A percentile compares a stretch with the other conserved stretches of the same genome.
Evolutionary conservation across 1,140 invertebrate genomes (phyloP).

Genomic region (Zaprionus ghesquierei): DNA sequence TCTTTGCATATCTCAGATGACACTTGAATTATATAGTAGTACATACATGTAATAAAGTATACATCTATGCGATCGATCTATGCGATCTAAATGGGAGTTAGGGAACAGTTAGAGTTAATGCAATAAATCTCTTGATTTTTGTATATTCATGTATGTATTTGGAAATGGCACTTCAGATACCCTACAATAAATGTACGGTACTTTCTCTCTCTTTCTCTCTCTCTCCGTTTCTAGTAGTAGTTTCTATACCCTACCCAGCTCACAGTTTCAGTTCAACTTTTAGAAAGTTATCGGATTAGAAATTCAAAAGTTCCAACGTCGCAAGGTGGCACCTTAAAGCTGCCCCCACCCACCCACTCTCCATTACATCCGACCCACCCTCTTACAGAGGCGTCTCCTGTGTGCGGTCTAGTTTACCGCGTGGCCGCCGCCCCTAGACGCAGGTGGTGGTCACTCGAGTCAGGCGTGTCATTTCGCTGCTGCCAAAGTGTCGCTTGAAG

Average conservation of each 20-base stretch:
- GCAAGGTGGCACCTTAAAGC: conserved; percentile 36
- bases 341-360: not conserved
- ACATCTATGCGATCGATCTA: not conserved
- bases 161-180: conserved; percentile 57
- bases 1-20: conserved; percentile 32
- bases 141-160: conserved; percentile 1
- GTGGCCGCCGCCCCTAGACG: conserved; percentile 78
- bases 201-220: not conserved
- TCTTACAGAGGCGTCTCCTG: not conserved
- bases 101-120: conserved; percentile 20
- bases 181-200: conserved; percentile 42
- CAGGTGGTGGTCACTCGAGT: conserved; percentile 83
- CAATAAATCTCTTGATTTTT: conserved; percentile 21
- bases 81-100: not conserved
- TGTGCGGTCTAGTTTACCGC: no score
- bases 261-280: conserved; percentile 64
- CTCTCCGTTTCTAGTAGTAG: conserved; percentile 9
- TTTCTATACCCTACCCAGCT: conserved; percentile 26
- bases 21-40: conserved; percentile 14
- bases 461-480: conserved; percentile 83
- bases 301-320: conserved; percentile 29
- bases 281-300: conserved; percentile 61
- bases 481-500: conserved; percentile 83
- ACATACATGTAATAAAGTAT: not conserved
- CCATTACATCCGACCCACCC: no score